These are phyloP conservation scores for Alces alces DNA, from an alignment of 2,113 vertebrate species.

Conservation along the genomic window DNA sequence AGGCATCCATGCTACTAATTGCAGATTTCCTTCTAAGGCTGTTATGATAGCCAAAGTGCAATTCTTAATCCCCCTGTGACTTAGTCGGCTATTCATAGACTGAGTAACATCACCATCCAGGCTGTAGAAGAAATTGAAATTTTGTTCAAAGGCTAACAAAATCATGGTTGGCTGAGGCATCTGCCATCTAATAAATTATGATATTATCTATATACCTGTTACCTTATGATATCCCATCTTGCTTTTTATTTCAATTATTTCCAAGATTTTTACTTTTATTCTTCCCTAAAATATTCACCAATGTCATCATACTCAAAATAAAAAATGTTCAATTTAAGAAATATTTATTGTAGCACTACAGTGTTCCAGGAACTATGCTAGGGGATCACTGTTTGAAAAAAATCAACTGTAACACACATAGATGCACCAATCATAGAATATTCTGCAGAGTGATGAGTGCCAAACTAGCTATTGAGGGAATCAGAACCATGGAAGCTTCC, in stretches of 20 bases:
- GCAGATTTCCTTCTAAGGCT: slow-evolving; percentile 49
- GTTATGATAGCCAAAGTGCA: slow-evolving; percentile 15
- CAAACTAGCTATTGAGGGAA: background rate
- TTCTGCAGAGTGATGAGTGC: background rate
- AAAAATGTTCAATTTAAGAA: background rate
- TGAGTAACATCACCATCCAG: background rate
- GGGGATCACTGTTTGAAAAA: background rate
- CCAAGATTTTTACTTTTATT: background rate
- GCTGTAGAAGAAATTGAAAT: background rate
- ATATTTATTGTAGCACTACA: background rate
- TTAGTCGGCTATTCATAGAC: slow-evolving; percentile 19
- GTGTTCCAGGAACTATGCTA: background rate
- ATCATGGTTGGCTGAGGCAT: background rate
- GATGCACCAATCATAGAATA: background rate
- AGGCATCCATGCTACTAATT: slow-evolving; percentile 63
- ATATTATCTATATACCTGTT: background rate
- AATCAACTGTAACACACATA: background rate
- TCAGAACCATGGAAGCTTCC: background rate
- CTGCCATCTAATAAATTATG: background rate
- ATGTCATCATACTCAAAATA: background rate
- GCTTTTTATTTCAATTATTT: background rate
- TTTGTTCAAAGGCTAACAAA: background rate
- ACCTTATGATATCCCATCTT: background rate
- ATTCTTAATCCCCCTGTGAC: background rate
- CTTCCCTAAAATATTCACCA: background rate